These are phyloP conservation scores for Siniperca knerii DNA, from an alignment of 2,113 vertebrate genomes.

Conservation along the genomic window DNA sequence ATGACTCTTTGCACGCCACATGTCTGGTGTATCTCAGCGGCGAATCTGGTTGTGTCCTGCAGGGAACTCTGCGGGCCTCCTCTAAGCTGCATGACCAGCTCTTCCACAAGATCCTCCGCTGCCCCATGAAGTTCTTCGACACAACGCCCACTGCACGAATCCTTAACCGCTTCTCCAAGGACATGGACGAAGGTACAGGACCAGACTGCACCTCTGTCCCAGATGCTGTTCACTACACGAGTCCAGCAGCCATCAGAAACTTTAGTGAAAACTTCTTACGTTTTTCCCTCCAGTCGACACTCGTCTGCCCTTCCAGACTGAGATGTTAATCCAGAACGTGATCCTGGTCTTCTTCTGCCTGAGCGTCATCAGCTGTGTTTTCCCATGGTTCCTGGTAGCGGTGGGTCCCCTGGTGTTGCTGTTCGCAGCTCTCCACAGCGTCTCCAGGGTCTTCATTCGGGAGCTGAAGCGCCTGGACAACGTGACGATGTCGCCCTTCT, in stretches of 20 bases:
- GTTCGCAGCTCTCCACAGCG: constrained; percentile 87
- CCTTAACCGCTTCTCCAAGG: constrained; percentile 94
- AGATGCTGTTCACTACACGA: neutral
- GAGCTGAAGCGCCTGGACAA: constrained; percentile 95
- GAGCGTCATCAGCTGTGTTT: constrained; percentile 89
- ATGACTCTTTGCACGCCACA: neutral
- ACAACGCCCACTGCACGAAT: constrained; percentile 90
- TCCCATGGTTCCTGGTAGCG: constrained; percentile 94
- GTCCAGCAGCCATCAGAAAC: neutral
- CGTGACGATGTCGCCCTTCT: constrained; percentile 92
- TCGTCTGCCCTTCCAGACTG: constrained; percentile 92
- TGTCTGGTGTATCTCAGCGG: neutral
- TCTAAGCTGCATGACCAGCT: constrained; percentile 92
- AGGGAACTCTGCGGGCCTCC: constrained; percentile 92
- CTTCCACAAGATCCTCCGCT: constrained; percentile 91
- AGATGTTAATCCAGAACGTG: constrained; percentile 96
- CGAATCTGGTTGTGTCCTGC: constrained; percentile 2
- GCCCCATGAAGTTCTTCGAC: constrained; percentile 97
- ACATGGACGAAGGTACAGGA: constrained; percentile 94
- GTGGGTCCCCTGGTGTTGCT: constrained; percentile 90
- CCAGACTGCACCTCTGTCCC: neutral
- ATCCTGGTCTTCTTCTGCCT: constrained; percentile 95
- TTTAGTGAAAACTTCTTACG: neutral
- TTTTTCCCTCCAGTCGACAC: constrained; percentile 87
- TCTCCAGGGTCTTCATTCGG: constrained; percentile 93